phyloP scores from a whole-genome alignment of 2,888 invertebrate species.

The Nomada lathburiana region DNA sequence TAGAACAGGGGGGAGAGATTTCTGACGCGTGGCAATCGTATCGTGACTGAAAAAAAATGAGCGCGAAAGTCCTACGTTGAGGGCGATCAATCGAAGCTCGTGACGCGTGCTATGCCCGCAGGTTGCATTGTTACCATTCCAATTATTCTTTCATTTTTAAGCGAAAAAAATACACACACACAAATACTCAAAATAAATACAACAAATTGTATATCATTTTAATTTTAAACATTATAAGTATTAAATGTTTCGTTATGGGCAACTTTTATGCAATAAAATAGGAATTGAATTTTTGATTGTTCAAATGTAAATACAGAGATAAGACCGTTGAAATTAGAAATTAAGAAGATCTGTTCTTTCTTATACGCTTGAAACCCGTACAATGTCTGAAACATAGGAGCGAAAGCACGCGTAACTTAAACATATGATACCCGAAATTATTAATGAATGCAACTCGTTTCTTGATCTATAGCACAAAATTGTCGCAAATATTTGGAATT shows the following conservation, averaged over 20 bases:
- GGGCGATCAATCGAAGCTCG: conserved; percentile 62
- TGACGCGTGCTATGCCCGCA: conserved; percentile 49
- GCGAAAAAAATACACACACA: neutral
- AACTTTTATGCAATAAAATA: neutral
- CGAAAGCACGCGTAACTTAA: neutral
- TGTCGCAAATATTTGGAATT: neutral
- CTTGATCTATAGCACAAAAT: neutral
- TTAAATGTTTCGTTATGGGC: neutral
- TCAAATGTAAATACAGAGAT: neutral
- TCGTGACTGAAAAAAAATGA: conserved; percentile 34
- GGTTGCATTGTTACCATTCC: conserved; percentile 11
- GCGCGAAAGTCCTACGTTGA: conserved; percentile 58
- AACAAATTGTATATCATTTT: neutral
- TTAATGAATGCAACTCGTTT: neutral
- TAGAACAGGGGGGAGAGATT: conserved; percentile 11
- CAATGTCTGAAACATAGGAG: neutral
- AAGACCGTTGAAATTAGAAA: too few species aligned
- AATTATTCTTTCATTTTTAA: neutral
- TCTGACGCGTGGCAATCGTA: conserved; percentile 56
- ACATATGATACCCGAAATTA: neutral
- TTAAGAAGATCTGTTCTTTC: neutral
- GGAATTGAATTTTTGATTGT: neutral
- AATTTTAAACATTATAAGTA: neutral
- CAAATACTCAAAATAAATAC: neutral
- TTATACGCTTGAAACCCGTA: neutral